Base-by-base conservation (phyloP, 2,888 invertebrate species). In the Zonitis immaculata region DNA sequence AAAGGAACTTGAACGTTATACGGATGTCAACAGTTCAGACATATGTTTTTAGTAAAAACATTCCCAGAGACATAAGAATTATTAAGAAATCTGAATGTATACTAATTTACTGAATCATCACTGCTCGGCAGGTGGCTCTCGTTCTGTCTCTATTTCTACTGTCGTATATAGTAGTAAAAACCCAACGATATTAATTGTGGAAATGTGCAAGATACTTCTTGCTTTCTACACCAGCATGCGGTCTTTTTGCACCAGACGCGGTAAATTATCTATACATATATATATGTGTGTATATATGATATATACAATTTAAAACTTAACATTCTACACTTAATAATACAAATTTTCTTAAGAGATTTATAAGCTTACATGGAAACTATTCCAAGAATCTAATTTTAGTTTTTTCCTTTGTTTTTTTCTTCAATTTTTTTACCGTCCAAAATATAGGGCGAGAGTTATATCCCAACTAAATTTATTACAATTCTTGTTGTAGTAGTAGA, bases 21-120 rank as follows among this genome's bases (percentile, higher is more conserved):
- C n/a, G n/a, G 50, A 56, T 61, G 66, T 58, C 63, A 65, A 66
- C 66, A 66, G 67, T 63, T 66, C 59, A 66, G 65, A 66, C 68
- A 66, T 65, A 66, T 65, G 68, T 63, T 56, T 48, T 50, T 49
- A 61, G 63, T n/a, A n/a, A 59, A 59, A 63, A 63, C 64, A 68
- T 66, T 65, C 62, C 57, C 62, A 59, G 61, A 62, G 67, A 69
- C 66, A 70, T n/a, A n/a, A 70, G 70, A 68, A 68, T 66, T 70
- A 70, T 70, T 69, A 68, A 69, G 69, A 70, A 71, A 70, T 70
- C 66, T 66, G 59, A 64, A 66, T 65, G 66, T 65, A 66, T 65
- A 69, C 70, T 71, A 71, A 71, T 72, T 72, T 72, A 70, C 64
- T 70, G 68, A 67, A 72, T 71, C 69, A 69, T 66, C 66, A 64